Evolutionary conservation across 2,113 vertebrate genomes (phyloP).

Genomic region (Esox niger): DNA sequence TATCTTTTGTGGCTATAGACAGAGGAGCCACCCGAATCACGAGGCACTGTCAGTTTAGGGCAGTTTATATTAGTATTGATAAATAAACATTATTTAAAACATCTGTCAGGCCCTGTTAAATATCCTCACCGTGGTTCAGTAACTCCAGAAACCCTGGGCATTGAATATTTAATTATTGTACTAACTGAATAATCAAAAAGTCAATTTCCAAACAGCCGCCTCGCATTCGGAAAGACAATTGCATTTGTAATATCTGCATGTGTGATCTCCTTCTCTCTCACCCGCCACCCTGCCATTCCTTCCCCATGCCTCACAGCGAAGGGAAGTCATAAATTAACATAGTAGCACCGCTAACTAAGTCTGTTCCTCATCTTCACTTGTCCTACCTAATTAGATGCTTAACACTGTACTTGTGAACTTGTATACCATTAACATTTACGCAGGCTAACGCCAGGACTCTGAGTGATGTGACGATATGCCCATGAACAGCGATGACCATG

Average conservation of each 20-base stretch:
- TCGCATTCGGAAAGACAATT: conserved; percentile 68
- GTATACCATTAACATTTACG: conserved; percentile 77
- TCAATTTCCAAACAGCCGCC: conserved; percentile 70
- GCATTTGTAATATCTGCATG: conserved; percentile 75
- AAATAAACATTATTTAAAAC: conserved; percentile 83
- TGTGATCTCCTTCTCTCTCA: conserved; percentile 49
- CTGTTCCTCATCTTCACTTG: conserved; percentile 57
- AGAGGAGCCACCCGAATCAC: conserved; percentile 26
- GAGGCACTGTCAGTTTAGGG: conserved; percentile 56
- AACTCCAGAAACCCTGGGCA: conserved; percentile 72
- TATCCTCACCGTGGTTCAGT: conserved; percentile 70
- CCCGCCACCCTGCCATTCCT: conserved; percentile 36
- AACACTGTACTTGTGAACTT: conserved; percentile 67
- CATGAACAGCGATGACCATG: conserved; percentile 36
- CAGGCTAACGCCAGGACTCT: not conserved
- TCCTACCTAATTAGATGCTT: conserved; percentile 68
- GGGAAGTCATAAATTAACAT: conserved; percentile 17
- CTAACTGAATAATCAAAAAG: conserved; percentile 79
- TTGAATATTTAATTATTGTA: conserved; percentile 78
- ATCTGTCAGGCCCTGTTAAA: conserved; percentile 76
- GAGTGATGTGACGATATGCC: conserved; percentile 61
- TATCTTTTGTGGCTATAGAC: no score
- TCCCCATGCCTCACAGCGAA: conserved; percentile 27
- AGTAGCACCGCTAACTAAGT: conserved; percentile 31
- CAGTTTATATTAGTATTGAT: conserved; percentile 71